Evolutionary conservation across 2,113 vertebrate genomes (phyloP), one percentile per base, ranked within the genome.

Genomic region (Apistogramma diplotaenia): DNA sequence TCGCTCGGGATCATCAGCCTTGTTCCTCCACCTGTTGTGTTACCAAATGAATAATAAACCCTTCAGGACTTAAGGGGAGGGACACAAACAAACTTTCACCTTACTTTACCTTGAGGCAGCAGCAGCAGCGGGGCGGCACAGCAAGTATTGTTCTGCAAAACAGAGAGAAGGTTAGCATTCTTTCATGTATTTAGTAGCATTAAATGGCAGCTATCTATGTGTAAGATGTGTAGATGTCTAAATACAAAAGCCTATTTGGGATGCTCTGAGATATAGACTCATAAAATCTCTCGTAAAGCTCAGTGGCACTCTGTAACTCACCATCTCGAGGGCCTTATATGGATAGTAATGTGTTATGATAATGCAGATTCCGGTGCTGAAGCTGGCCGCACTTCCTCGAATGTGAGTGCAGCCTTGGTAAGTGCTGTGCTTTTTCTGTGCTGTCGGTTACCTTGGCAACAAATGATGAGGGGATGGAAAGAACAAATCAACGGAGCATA

Each of bases 311-410:
- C 5, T 6, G 37, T 55, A 76, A 89, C 88, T 93, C 74, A 93
- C 92, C 92, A 82, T 82, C 60, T 67, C 1, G 0, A 27, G 35
- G 29, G 51, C 15, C 25, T 27, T 78, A 72, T 55, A 67, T 29
- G 19, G 71, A 60, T 18, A 27, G 43, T 54, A 40, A 21, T 78
- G 81, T 59, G 73, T 58, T 78, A 19, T 90, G 82, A 76, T 85
- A 74, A 87, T 74, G 94, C 90, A 93, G 95, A 96, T 96, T 97
- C 96, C 96, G 96, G 96, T 96, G 96, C 95, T 96, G 95, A 95
- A 85, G 85, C 95, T 59, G 85, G 84, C 77, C 78, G 75, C 84
- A 46, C 43, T 25, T 95, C 87, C 94, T 81, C 56, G 46, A 78
- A 90, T 94, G 93, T 88, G 71, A 72, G 54, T 33, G 91, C 89